Percentiles rank a stretch among this genome's conserved stretches.
Evolutionary conservation across 2,797 vertebrate species (phyloP).

Genomic region (Selene dorsalis): DNA sequence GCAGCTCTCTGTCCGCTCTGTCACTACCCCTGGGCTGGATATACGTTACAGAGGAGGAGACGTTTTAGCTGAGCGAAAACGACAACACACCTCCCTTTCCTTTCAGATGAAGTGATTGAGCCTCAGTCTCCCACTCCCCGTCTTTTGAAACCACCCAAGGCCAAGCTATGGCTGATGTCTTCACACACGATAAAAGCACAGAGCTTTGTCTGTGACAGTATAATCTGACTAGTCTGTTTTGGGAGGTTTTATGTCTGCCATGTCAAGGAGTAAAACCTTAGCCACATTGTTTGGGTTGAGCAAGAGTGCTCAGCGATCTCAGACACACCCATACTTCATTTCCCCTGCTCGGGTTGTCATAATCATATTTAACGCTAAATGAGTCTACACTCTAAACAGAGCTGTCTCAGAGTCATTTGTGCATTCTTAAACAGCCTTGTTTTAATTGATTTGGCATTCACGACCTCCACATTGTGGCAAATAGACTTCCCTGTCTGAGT

Average conservation of each 20-base stretch:
- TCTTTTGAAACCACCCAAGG: constrained; percentile 70
- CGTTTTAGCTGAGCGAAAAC: constrained; percentile 64
- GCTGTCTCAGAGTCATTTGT: constrained; percentile 69
- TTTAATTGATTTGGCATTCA: constrained; percentile 81
- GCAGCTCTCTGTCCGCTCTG: constrained; percentile 65
- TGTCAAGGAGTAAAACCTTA: constrained; percentile 75
- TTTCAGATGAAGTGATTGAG: constrained; percentile 75
- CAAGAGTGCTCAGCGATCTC: constrained; percentile 59
- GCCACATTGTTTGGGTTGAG: constrained; percentile 67
- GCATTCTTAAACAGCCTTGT: constrained; percentile 70
- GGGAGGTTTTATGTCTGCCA: constrained; percentile 69
- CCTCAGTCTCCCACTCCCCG: constrained; percentile 43
- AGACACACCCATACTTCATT: constrained; percentile 73
- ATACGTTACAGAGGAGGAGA: constrained; percentile 54
- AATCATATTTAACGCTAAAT: constrained; percentile 79
- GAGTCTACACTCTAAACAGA: constrained; percentile 72
- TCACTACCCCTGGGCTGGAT: constrained; percentile 69
- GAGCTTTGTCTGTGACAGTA: constrained; percentile 74
- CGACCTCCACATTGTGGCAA: constrained; percentile 69
- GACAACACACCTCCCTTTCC: constrained; percentile 63
- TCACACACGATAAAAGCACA: constrained; percentile 68
- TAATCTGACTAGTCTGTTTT: constrained; percentile 76
- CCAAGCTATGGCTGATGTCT: constrained; percentile 71
- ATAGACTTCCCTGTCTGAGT: constrained; percentile 66
- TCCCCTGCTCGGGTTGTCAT: constrained; percentile 61